Evolutionary conservation across 1,140 invertebrate species (phyloP), one percentile per base, ranked within the genome.

Genomic region (Drosophila teissieri): DNA sequence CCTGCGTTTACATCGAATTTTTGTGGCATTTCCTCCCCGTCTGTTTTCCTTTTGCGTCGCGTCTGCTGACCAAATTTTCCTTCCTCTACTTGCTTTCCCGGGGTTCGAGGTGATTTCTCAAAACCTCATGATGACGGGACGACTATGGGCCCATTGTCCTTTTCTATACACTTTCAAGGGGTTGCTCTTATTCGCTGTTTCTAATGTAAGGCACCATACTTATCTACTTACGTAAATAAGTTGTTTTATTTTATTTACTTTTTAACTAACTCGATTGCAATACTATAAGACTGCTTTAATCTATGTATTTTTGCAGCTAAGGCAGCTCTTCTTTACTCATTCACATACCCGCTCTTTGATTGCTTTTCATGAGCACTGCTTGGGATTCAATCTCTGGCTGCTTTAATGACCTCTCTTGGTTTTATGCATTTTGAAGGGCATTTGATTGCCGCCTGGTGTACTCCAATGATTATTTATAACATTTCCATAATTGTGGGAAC

Each of bases 401-500:
- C 44, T 24, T 14, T 3, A 11, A 55, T n/a, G 2, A 5, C 2
- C 15, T 15, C 36, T 19, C 10, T 15, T 62, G 14, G 5, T 10
- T 17, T 49, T 11, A 51, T 36, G 0, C 27, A n/a, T 45, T 67
- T 34, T 19, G 10, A 37, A 72, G 68, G 36, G 52, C 65, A 57
- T 70, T 70, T 34, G 19, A 40, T 7, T 19, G 19, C 31, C 42
- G 49, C 36, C 3, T 27, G 7, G 7, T 17, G 17, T 3, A 10
- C 7, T 49, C 19, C 7, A 15, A 3, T 12, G 14, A 12, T 40
- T 72, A 57, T 70, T 72, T 72, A 72, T 70, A 70, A 48, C 67
- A 70, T 70, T 70, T 70, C 64, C 67, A 70, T 70, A 70, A 72
- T 70, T 72, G 44, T 70, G 65, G 65, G 67, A 72, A 70, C 68